Conservation (phyloP, 2,888 invertebrate genomes). For the Mythimna albipuncta region DNA sequence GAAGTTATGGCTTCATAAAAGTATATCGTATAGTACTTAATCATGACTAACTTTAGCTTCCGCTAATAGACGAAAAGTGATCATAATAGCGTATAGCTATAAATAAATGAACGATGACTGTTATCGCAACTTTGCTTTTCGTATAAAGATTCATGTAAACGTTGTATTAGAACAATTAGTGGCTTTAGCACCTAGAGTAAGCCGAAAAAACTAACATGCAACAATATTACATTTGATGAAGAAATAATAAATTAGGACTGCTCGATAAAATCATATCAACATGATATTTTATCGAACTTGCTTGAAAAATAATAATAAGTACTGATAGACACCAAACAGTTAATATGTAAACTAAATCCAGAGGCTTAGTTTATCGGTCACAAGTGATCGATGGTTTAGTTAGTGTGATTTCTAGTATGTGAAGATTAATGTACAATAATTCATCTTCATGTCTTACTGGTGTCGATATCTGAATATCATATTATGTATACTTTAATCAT, state of each 20-base stretch:
- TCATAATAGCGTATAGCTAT: conserved; percentile 28
- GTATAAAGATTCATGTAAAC: conserved; percentile 4
- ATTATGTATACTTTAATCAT: not conserved
- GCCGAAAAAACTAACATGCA: not conserved
- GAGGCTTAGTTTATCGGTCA: not conserved
- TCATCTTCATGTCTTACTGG: not conserved
- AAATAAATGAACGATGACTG: conserved; percentile 40
- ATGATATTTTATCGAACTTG: not conserved
- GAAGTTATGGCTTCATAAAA: conserved; percentile 17
- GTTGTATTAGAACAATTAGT: conserved; percentile 7
- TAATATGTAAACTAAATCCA: too few species aligned
- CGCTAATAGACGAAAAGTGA: conserved; percentile 46
- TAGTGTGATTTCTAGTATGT: not conserved
- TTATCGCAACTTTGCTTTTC: conserved; percentile 20
- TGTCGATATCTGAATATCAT: not conserved
- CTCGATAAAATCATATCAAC: not conserved
- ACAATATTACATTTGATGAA: too few species aligned
- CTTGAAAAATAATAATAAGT: not conserved
- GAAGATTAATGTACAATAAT: not conserved
- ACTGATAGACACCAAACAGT: not conserved
- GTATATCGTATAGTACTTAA: conserved; percentile 20
- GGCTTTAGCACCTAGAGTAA: not conserved
- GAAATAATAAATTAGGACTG: not conserved
- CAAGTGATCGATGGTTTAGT: not conserved
- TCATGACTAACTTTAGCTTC: conserved; percentile 24